Evolutionary conservation across 2,888 invertebrate genomes (phyloP).

Genomic region (Lithophane ornitopus): DNA sequence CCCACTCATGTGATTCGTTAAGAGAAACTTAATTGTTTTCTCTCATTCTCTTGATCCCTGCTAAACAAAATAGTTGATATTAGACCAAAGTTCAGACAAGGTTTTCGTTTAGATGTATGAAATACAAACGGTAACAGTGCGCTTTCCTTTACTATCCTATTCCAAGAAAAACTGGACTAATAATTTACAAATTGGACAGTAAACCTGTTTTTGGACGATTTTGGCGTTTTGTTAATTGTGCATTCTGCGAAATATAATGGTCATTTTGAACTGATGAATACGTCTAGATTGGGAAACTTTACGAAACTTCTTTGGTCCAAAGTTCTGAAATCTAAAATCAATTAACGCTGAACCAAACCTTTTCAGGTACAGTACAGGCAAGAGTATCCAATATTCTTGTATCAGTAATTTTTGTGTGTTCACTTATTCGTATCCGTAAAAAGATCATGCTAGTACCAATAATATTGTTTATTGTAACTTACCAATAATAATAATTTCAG

Average conservation of each 20-base stretch:
- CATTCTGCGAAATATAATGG: background rate
- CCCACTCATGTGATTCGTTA: background rate
- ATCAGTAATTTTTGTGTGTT: background rate
- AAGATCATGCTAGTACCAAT: background rate
- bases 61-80: background rate
- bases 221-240: background rate
- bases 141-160: background rate
- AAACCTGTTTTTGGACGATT: background rate
- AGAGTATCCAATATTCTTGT: background rate
- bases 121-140: background rate
- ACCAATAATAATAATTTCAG: background rate
- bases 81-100: background rate
- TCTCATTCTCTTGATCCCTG: background rate
- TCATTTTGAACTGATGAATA: background rate
- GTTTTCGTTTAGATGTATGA: constrained; percentile 11
- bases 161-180: background rate
- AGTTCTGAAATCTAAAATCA: constrained; percentile 5
- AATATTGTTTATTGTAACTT: background rate
- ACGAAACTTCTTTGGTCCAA: too few species aligned
- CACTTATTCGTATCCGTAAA: background rate
- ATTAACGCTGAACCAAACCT: background rate
- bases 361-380: background rate
- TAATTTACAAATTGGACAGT: background rate
- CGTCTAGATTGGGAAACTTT: background rate
- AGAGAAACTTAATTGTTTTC: background rate